A percentile compares a stretch with the other conserved stretches of the same genome.
phyloP scores from a whole-genome alignment of 2,113 vertebrate genomes.

The Rhynchomys soricoides region DNA sequence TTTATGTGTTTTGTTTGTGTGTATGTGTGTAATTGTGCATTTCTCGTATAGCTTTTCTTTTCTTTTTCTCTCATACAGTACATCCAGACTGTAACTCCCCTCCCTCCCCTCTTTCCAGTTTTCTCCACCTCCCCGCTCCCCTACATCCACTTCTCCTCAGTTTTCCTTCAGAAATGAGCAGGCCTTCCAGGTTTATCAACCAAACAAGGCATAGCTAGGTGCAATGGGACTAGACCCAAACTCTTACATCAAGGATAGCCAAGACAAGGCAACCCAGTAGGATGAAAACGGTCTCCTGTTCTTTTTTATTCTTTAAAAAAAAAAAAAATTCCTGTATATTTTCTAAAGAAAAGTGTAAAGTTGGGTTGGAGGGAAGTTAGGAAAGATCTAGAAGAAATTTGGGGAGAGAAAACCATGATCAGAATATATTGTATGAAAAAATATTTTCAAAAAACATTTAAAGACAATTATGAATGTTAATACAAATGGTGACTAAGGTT shows the following conservation, averaged over 20 bases:
- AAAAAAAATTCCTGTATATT: background rate
- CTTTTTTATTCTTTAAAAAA: background rate
- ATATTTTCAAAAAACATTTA: constrained; percentile 14
- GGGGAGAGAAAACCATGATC: background rate
- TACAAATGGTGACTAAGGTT: constrained; percentile 35
- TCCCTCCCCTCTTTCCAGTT: too few species aligned
- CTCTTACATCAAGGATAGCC: too few species aligned
- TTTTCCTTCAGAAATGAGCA: background rate
- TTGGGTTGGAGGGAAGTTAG: background rate
- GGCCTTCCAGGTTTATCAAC: background rate
- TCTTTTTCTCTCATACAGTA: background rate
- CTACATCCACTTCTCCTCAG: background rate
- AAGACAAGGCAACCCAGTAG: background rate
- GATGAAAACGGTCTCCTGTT: background rate
- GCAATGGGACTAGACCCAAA: background rate
- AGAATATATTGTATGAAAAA: background rate
- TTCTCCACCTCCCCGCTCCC: background rate
- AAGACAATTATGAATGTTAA: constrained; percentile 47
- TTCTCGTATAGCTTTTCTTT: background rate
- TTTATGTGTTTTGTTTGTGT: background rate
- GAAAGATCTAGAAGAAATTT: background rate
- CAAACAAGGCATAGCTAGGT: background rate
- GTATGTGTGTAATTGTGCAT: background rate
- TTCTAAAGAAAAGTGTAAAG: background rate
- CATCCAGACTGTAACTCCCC: background rate